Base-by-base conservation (phyloP, 2,113 vertebrate species). In the Malurus elegans region DNA sequence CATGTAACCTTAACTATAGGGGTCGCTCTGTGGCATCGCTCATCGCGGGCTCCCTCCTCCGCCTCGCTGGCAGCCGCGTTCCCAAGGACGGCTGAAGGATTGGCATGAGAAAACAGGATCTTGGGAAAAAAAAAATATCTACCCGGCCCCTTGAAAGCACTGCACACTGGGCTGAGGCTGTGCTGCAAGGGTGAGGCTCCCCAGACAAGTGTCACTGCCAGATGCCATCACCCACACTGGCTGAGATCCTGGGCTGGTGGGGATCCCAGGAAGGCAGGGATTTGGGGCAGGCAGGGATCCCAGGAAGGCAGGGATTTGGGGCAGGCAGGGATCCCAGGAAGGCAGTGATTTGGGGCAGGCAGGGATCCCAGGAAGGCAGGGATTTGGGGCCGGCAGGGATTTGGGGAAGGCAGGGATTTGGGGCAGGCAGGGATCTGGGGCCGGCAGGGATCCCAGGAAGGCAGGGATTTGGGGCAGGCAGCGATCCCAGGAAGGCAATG, bases 1-100 rank as follows among this genome's bases (percentile, higher is more conserved):
- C 90, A 4, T 56, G 92, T 94, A 93, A 92, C 93, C 88, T 96
- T 94, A 94, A 93, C 93, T 96, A 90, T 88, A 94, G 92, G 72
- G 94, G 94, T 93, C 79, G 88, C 94, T 96, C 16, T 92, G 62
- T 88, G 93, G 96, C 71, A 76, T 69, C 40, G 48, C 79, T 76
- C 87, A 23, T 76, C 40, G 9, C 42, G 21, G 62, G 87, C 87
- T 90, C 78, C 69, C 69, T 89, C 69, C 67, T 0, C 86, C 18
- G 13, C 73, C 18, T 26, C 28, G 26, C 90, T 83, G 72, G 44
- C 86, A 32, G 18, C 92, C 24, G 90, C 78, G 32, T 75, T 78
- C 91, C 92, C 92, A 67, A 79, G 48, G 72, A 36, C 56, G 18
- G 88, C 79, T 34, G 32, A n/a, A 70, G 82, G 45, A 42, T 31